Percentiles rank a stretch among this genome's conserved stretches.
Evolutionary conservation across 1,140 invertebrate species (phyloP).

Genomic region (Asobara japonica): DNA sequence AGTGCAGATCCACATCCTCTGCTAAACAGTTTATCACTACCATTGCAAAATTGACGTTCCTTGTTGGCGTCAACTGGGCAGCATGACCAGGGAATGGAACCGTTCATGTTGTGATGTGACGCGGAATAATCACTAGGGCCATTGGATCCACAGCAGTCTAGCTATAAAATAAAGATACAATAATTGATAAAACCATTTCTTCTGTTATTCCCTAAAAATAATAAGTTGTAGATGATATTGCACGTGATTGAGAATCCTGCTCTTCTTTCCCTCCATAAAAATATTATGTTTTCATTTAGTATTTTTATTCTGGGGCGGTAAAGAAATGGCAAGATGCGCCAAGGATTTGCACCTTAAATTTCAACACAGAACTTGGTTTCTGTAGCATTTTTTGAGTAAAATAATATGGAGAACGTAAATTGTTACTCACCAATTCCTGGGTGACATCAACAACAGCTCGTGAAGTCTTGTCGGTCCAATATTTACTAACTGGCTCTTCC

Average conservation of each 20-base stretch:
- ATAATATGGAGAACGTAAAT: too few relatives aligned
- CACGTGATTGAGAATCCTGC: too few relatives aligned
- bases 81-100: slow-evolving; percentile 57
- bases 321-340: too few relatives aligned
- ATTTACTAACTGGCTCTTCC: slow-evolving; percentile 60
- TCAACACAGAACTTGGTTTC: too few relatives aligned
- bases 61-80: slow-evolving; percentile 26
- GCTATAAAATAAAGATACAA: background rate
- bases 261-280: too few relatives aligned
- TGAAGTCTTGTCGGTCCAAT: slow-evolving; percentile 41
- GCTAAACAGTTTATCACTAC: slow-evolving; percentile 33
- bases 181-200: background rate
- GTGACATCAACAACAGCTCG: slow-evolving; percentile 63
- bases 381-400: too few relatives aligned
- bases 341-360: too few relatives aligned
- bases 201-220: too few relatives aligned
- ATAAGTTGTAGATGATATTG: too few relatives aligned
- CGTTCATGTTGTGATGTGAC: slow-evolving; percentile 48
- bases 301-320: too few relatives aligned
- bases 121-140: slow-evolving; percentile 60
- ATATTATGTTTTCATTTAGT: too few relatives aligned
- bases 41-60: background rate
- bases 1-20: slow-evolving; percentile 64
- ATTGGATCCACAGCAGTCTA: background rate
- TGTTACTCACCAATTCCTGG: slow-evolving; percentile 67